phyloP scores from a whole-genome alignment of 2,113 vertebrate genomes.

The Corythornis cristatus region DNA sequence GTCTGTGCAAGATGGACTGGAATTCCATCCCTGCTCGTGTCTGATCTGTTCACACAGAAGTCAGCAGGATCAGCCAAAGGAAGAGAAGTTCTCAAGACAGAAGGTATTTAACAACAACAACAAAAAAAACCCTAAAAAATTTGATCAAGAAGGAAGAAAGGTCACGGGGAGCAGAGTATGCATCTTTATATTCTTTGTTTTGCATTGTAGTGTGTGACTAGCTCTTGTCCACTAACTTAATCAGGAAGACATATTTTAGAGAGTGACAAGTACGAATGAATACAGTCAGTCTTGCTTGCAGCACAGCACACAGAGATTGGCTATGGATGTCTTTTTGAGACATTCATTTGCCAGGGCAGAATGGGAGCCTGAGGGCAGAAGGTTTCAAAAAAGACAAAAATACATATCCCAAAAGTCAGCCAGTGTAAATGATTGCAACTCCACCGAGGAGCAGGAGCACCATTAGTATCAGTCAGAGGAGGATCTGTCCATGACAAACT shows the following conservation, averaged over 20 bases:
- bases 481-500: constrained; percentile 4
- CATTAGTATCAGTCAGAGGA: background rate
- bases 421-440: constrained; percentile 20
- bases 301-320: background rate
- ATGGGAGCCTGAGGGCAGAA: constrained; percentile 33
- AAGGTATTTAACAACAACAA: constrained; percentile 22
- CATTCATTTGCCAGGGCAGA: constrained; percentile 40
- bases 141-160: constrained; percentile 4
- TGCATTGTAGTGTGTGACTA: background rate
- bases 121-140: background rate
- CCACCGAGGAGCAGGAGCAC: background rate
- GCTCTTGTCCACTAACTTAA: constrained; percentile 59
- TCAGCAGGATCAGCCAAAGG: constrained; percentile 24
- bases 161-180: background rate
- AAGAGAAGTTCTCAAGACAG: constrained; percentile 23
- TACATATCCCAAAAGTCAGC: constrained; percentile 11
- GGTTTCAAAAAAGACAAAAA: constrained; percentile 3
- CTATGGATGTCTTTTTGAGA: constrained; percentile 18
- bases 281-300: constrained; percentile 40
- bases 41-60: constrained; percentile 27
- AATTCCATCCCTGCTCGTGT: constrained; percentile 12
- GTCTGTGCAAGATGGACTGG: background rate
- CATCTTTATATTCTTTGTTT: constrained; percentile 16
- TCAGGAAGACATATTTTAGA: constrained; percentile 69
- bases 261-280: constrained; percentile 56